Base-by-base conservation (phyloP, 2,113 vertebrate genomes). In the Probosciger aterrimus region DNA sequence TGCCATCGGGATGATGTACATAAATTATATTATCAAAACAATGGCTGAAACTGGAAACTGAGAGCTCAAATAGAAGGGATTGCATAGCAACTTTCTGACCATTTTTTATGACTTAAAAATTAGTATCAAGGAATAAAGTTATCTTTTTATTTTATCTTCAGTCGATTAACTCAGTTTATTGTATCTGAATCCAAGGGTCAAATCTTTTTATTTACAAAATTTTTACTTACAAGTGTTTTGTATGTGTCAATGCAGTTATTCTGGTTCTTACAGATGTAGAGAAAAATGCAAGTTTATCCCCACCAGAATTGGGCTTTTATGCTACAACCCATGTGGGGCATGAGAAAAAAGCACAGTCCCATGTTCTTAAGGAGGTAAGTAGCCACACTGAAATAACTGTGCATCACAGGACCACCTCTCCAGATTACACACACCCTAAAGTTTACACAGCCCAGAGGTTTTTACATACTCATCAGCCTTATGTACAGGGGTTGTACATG, bases 401-500 rank as follows among this genome's bases (percentile, higher is more conserved):
- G 24, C 37, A 17, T 63, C 50, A 18, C 43, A 53, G 17, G 16
- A 59, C 10, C 14, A 59, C 13, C 37, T 81, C 11, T 78, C 39
- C 20, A 41, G 47, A 11, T 50, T 75, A 31, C 43, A 35, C 3
- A 4, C 24, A 68, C 7, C 23, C 14, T 78, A 13, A 71, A 75
- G 1, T 1, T 70, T 39, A 10, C 12, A 24, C 6, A 41, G 11
- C 5, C n/a, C 57, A 28, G 62, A 86, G 25, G 15, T 50, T 83
- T 47, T 46, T 64, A 8, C 17, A 46, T 10, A 3, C 10, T 81
- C 9, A 23, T n/a, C 17, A 80, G 31, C n/a, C 17, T 68, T 23
- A 18, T 1, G 2, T 33, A 20, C 28, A 87, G 37, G 5, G 6
- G 2, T 9, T 7, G 12, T 31, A 31, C 8, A 1, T n/a, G 14